Base-by-base conservation (phyloP, 2,113 vertebrate genomes). In the Glaucidium brasilianum region DNA sequence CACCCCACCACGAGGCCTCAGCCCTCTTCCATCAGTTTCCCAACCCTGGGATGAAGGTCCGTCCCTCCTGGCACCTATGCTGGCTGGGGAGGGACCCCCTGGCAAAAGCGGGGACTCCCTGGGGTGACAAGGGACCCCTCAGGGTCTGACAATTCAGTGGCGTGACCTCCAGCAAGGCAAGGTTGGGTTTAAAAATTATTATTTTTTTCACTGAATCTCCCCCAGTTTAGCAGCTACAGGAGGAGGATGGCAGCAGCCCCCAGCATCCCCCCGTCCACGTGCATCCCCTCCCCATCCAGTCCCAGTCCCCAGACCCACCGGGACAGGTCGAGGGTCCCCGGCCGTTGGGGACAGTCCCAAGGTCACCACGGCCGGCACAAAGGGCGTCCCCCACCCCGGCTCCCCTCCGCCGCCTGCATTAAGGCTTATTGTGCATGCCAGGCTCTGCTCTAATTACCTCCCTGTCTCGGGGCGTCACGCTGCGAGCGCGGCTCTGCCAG, bases 401-500 rank as follows among this genome's bases (percentile, higher is more conserved):
- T 45, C 43, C 11, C 56, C 87, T 26, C 76, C 29, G 10, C 63
- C 2, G 27, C 67, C 77, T 6, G 39, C 81, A 18, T 49, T 26
- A 63, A 50, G 79, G 94, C 92, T 91, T 8, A 49, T 41, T 66
- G 92, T 88, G 63, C 43, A 52, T 78, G 79, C 63, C 92, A 86
- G 88, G 88, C 92, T 93, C 76, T 71, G 84, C 76, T 94, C 94
- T 75, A 66, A 95, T 92, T 63, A 63, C 93, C 94, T 80, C 80
- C 88, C 56, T 19, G 5, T 43, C 89, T 34, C 69, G 3, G 78
- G 74, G 91, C 62, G 15, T 68, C 92, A 84, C 30, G 75, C 93
- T 90, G 93, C 13, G 78, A 91, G 74, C 59, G 4, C 25, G 4
- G 66, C 95, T 55, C 85, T 53, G 90, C 79, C 89, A 96, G 74